Evolutionary conservation across 2,888 invertebrate genomes (phyloP).

Genomic region (Chirona hameri): DNA sequence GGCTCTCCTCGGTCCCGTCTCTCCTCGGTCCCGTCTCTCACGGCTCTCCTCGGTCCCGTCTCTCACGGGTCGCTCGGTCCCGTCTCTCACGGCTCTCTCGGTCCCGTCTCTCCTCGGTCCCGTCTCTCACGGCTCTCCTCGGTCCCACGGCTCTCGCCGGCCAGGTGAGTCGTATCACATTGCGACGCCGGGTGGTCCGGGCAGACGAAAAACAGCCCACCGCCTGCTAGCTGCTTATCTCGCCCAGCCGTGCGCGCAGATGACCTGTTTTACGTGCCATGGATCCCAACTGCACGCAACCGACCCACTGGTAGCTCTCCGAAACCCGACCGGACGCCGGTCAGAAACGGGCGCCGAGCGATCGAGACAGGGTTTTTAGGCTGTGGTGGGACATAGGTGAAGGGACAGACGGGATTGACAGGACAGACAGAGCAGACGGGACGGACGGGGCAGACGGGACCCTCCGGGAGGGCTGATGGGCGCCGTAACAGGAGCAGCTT

Average conservation of each 20-base stretch:
- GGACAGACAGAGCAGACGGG: too few relatives aligned
- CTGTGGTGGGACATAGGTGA: not conserved
- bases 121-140: not conserved
- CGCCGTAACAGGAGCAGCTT: not conserved
- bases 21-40: not conserved
- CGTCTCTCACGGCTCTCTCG: too few relatives aligned
- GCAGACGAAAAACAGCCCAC: not conserved
- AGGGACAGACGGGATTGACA: too few relatives aligned
- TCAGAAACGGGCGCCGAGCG: not conserved
- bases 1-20: not conserved
- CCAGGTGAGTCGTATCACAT: not conserved
- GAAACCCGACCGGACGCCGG: not conserved
- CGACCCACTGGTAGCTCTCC: not conserved
- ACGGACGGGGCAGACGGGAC: not conserved
- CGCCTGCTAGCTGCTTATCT: not conserved
- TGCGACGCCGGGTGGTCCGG: not conserved
- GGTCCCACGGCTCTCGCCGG: not conserved
- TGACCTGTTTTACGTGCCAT: not conserved
- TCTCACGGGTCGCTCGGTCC: not conserved
- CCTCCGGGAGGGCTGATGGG: not conserved
- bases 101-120: not conserved
- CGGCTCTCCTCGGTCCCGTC: not conserved
- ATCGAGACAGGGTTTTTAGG: not conserved
- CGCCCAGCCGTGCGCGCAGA: not conserved
- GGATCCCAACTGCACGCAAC: not conserved